A percentile compares a stretch with the other conserved stretches of the same genome.
Conservation (phyloP, 2,113 vertebrate species). For the Platysteira castanea region DNA sequence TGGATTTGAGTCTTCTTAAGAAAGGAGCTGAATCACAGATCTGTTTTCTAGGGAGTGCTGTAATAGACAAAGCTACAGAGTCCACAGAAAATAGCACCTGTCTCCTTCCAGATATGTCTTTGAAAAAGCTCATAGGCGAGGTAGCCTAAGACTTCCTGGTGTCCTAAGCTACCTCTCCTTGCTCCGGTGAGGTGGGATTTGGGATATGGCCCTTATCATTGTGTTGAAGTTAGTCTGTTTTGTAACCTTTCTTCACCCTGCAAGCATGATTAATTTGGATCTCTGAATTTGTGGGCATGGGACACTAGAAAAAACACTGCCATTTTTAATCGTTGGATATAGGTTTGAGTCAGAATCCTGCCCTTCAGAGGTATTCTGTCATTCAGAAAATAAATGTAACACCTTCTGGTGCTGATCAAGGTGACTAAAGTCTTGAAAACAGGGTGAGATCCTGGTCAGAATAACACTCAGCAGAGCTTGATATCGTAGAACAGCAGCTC, state of each 20-base stretch:
- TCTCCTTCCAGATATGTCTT: background rate
- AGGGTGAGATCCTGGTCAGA: background rate
- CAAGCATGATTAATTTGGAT: background rate
- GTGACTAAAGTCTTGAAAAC: background rate
- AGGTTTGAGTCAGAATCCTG: background rate
- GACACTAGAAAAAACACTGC: background rate
- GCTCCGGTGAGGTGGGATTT: background rate
- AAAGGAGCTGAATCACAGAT: background rate
- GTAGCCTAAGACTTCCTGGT: background rate
- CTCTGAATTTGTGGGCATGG: background rate
- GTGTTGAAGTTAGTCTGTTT: background rate
- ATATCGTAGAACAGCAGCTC: background rate
- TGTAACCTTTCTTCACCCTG: background rate
- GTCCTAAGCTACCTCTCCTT: background rate
- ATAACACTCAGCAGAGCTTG: background rate
- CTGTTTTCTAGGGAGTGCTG: background rate
- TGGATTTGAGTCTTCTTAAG: background rate
- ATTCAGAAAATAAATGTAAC: background rate
- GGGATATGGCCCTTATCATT: background rate
- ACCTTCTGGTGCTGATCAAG: background rate
- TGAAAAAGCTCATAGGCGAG: background rate
- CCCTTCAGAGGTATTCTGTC: background rate
- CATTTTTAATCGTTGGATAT: background rate
- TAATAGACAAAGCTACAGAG: background rate
- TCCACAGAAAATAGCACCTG: background rate